Conservation (phyloP, 2,113 vertebrate species). For the Xiphophorus couchianus region DNA sequence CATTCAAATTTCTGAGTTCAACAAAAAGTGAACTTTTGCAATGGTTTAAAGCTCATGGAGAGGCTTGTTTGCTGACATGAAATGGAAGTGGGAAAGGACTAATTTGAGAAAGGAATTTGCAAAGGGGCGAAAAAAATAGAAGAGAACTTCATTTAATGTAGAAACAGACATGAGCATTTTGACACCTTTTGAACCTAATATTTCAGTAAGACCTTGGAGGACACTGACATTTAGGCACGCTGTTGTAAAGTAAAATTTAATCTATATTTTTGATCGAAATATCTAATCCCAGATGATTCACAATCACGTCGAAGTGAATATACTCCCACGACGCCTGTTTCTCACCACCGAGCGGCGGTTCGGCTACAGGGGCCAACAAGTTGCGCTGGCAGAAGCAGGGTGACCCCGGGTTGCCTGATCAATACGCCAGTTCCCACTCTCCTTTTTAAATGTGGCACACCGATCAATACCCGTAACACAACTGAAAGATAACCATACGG, state of each 20-base stretch:
- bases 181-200: conserved; percentile 1
- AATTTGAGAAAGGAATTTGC: too few relatives aligned
- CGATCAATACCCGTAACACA: conserved; percentile 79
- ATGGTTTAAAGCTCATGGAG: neutral
- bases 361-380: conserved; percentile 55
- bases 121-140: neutral
- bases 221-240: conserved; percentile 10
- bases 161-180: neutral
- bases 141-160: neutral
- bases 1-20: neutral
- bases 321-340: conserved; percentile 22
- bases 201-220: conserved; percentile 3
- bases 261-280: conserved; percentile 55
- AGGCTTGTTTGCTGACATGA: neutral
- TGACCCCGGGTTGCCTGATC: conserved; percentile 81
- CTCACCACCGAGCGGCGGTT: conserved; percentile 33
- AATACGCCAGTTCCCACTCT: conserved; percentile 78
- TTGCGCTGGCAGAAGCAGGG: conserved; percentile 60
- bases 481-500: conserved; percentile 75
- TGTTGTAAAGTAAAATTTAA: conserved; percentile 35
- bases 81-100: neutral
- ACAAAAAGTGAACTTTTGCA: neutral
- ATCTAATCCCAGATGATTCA: conserved; percentile 62
- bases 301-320: conserved; percentile 51
- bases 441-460: conserved; percentile 77